Percentiles rank a stretch among this genome's conserved stretches.
phyloP scores from a whole-genome alignment of 1,140 invertebrate species.

The Leptonema lineaticorne region DNA sequence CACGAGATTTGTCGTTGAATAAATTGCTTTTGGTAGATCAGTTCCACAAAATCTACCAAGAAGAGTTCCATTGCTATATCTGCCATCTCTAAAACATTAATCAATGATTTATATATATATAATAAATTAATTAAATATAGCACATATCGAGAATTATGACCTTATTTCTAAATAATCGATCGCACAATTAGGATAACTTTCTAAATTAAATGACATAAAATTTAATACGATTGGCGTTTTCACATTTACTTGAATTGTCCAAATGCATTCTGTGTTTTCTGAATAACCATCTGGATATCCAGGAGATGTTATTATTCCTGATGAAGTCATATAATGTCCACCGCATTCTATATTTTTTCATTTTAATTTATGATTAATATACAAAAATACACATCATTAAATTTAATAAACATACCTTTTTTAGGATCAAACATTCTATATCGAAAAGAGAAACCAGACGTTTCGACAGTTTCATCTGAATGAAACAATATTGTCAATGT shows the following conservation, averaged over 20 bases:
- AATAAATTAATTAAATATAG: no score
- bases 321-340: no score
- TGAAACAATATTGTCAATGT: constrained; percentile 68
- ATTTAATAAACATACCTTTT: constrained; percentile 56
- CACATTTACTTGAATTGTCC: constrained; percentile 68
- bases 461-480: constrained; percentile 61
- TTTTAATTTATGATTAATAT: no score
- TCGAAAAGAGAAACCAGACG: constrained; percentile 69
- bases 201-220: no score
- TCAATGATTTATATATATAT: no score
- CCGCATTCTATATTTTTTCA: no score
- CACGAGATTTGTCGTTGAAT: constrained; percentile 68
- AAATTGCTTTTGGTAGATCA: constrained; percentile 61
- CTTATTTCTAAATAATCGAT: no score
- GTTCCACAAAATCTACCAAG: constrained; percentile 72
- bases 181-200: no score
- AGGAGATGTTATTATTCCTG: no score
- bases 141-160: no score
- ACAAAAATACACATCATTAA: no score
- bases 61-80: constrained; percentile 64
- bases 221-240: no score
- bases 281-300: constrained; percentile 68
- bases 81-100: constrained; percentile 84
- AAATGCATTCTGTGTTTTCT: constrained; percentile 67
- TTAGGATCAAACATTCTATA: constrained; percentile 69